Evolutionary conservation across 1,140 invertebrate species (phyloP).

Genomic region (Neotoxoptera formosana): DNA sequence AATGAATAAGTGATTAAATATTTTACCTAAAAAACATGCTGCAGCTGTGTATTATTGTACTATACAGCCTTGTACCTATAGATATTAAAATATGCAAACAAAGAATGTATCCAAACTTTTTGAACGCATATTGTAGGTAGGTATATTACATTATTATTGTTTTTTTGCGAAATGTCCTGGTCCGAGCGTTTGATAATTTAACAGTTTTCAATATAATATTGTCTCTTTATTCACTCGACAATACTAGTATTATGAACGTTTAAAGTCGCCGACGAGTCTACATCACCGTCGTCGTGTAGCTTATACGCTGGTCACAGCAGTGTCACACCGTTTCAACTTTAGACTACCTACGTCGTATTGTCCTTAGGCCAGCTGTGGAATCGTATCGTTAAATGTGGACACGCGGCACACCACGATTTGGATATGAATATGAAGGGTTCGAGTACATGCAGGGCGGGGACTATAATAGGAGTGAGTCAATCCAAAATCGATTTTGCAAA

Average conservation of each 20-base stretch:
- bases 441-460: not conserved
- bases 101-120: no score
- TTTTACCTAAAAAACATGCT: no score
- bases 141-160: not conserved
- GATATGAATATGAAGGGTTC: not conserved
- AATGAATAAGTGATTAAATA: no score
- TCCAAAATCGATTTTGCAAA: not conserved
- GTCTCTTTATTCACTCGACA: not conserved
- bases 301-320: no score
- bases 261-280: not conserved
- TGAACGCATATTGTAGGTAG: no score
- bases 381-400: not conserved
- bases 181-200: not conserved
- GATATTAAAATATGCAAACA: no score
- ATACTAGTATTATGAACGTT: not conserved
- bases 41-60: no score
- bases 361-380: not conserved
- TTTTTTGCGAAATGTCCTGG: no score
- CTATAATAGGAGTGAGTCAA: no score
- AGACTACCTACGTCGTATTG: not conserved
- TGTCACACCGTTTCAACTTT: not conserved
- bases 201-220: not conserved
- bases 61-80: no score
- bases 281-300: no score
- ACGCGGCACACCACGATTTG: not conserved